phyloP scores from a whole-genome alignment of 2,888 invertebrate genomes.

The Cantharis nigra region DNA sequence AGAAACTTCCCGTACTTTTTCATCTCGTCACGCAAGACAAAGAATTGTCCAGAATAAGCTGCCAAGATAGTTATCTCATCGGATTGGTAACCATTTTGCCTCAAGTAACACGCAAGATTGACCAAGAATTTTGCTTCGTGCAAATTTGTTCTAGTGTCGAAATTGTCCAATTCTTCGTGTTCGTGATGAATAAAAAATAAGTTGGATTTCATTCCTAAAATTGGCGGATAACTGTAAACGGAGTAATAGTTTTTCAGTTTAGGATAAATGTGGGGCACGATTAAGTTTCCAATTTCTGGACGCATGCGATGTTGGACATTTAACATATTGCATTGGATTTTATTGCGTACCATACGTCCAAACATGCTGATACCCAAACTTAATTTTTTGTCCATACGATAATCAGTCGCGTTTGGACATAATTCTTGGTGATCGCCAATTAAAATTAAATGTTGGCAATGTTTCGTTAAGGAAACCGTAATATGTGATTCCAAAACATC shows the following conservation, averaged over 20 bases:
- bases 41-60: constrained; percentile 73
- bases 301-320: constrained; percentile 79
- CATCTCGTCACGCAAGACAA: constrained; percentile 59
- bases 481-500: constrained; percentile 86
- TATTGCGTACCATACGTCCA: constrained; percentile 75
- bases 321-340: constrained; percentile 62
- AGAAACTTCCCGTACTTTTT: constrained; percentile 42
- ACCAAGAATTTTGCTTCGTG: constrained; percentile 69
- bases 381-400: constrained; percentile 66
- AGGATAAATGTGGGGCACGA: constrained; percentile 72
- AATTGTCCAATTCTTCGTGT: constrained; percentile 61
- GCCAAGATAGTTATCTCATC: constrained; percentile 74
- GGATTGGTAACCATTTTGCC: constrained; percentile 63
- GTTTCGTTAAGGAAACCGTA: constrained; percentile 72
- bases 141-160: constrained; percentile 64
- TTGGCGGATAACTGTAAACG: constrained; percentile 61
- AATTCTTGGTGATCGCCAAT: constrained; percentile 88
- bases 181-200: constrained; percentile 72
- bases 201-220: constrained; percentile 65
- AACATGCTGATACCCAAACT: constrained; percentile 80
- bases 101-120: constrained; percentile 64
- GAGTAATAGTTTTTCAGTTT: constrained; percentile 63
- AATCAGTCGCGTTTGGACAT: constrained; percentile 68
- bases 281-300: constrained; percentile 63
- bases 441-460: constrained; percentile 80